These are phyloP conservation scores for Epizoanthus scotinus DNA, from an alignment of 92 coral and sea anemone genomes.

Conservation along the genomic window DNA sequence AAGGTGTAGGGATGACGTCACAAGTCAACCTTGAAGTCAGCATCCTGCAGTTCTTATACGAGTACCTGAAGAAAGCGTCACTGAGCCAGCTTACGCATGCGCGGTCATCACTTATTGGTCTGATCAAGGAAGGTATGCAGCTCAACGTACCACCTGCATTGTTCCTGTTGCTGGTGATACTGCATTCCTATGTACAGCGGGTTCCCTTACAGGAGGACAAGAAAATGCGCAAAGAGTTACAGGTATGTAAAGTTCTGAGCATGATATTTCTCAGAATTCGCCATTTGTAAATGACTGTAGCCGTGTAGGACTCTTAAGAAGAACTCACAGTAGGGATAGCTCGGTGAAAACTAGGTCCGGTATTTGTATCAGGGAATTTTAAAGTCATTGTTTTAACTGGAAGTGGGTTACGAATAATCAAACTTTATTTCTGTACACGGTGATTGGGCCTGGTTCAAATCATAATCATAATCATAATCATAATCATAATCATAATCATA, in stretches of 20 bases:
- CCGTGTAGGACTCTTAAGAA: neutral
- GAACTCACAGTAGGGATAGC: neutral
- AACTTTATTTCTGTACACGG: too few relatives aligned
- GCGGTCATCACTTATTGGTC: slow-evolving; percentile 74
- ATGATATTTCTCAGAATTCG: neutral
- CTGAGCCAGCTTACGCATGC: slow-evolving; percentile 75
- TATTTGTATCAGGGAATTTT: too few relatives aligned
- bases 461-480: too few relatives aligned
- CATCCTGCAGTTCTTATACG: slow-evolving; percentile 89
- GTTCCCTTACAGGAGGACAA: slow-evolving; percentile 89
- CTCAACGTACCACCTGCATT: slow-evolving; percentile 91
- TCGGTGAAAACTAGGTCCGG: too few relatives aligned
- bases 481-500: too few relatives aligned
- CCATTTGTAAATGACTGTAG: neutral
- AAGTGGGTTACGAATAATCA: too few relatives aligned
- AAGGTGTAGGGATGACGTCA: slow-evolving; percentile 59
- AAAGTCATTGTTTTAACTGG: too few relatives aligned
- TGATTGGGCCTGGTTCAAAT: too few relatives aligned
- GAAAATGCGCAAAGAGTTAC: slow-evolving; percentile 91
- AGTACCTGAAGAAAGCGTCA: slow-evolving; percentile 79
- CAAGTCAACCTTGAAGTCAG: slow-evolving; percentile 89
- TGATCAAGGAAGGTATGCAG: slow-evolving; percentile 94
- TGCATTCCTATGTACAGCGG: slow-evolving; percentile 87
- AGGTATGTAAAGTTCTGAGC: slow-evolving; percentile 53
- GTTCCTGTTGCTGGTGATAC: slow-evolving; percentile 83